Percentiles rank a stretch among this genome's conserved stretches.
Evolutionary conservation across 2,797 vertebrate species (phyloP).

Genomic region (Halcyon chelicuti): DNA sequence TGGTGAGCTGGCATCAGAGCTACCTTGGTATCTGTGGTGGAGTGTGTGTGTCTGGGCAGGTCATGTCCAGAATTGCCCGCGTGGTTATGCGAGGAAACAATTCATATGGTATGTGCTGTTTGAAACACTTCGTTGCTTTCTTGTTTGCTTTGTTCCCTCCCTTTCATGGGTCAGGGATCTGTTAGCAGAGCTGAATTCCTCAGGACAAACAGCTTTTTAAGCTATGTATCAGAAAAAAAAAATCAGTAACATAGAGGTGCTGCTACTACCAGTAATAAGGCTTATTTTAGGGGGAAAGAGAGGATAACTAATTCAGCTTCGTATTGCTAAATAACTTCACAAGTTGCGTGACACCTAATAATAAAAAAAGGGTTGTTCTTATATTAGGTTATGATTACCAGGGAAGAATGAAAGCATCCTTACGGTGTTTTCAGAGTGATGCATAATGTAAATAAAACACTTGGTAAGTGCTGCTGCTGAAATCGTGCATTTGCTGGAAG

Average conservation of each 20-base stretch:
- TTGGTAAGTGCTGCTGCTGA: rapidly evolving
- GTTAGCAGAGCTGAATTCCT: neutral
- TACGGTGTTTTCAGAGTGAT: neutral
- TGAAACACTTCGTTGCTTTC: neutral
- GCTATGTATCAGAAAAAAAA: neutral
- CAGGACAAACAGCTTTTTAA: neutral
- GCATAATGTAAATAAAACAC: neutral
- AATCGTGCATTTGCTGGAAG: neutral
- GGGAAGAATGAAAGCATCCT: neutral
- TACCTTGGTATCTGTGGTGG: neutral
- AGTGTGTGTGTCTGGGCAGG: neutral
- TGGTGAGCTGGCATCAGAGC: neutral
- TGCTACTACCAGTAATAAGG: neutral
- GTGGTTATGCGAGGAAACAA: neutral
- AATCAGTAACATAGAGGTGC: neutral
- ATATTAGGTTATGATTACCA: too few species aligned
- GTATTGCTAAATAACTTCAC: neutral
- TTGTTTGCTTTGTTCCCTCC: neutral
- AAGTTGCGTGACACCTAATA: neutral
- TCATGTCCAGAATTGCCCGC: neutral
- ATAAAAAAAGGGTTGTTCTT: too few species aligned
- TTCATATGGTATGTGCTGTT: rapidly evolving
- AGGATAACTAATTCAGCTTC: neutral
- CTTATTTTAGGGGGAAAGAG: neutral
- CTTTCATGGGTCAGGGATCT: neutral